Conservation (phyloP, 1,140 invertebrate species). For the Nasonia giraulti region DNA sequence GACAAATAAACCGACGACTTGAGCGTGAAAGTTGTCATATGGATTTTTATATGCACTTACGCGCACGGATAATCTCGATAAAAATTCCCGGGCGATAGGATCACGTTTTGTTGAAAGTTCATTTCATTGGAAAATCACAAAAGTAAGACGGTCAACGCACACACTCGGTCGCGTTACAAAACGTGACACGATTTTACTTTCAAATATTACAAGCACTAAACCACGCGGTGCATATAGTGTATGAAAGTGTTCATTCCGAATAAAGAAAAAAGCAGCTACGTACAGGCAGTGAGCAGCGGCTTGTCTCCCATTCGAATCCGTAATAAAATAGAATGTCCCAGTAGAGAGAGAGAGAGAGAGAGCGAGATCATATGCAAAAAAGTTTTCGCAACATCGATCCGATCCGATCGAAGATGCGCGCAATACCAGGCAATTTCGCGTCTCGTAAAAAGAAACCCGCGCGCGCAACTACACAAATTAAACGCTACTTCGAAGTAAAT, state of each 20-base stretch:
- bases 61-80: too few species aligned
- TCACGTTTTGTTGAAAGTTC: too few species aligned
- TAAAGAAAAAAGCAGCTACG: too few species aligned
- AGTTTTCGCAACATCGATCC: background rate
- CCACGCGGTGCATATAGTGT: background rate
- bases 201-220: background rate
- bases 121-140: background rate
- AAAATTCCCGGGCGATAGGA: too few species aligned
- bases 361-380: background rate
- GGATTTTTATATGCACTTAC: background rate
- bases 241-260: too few species aligned
- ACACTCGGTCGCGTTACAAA: background rate
- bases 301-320: background rate
- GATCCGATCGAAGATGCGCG: background rate
- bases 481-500: too few species aligned
- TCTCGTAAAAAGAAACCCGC: background rate
- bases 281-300: too few species aligned
- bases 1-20: background rate
- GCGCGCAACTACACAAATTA: too few species aligned
- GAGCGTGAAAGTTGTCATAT: background rate
- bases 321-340: background rate
- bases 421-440: background rate
- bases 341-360: background rate
- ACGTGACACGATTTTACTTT: background rate
- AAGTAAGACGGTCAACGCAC: background rate